Base-by-base conservation (phyloP, 1,140 invertebrate genomes). In the Pogonomyrmex californicus region DNA sequence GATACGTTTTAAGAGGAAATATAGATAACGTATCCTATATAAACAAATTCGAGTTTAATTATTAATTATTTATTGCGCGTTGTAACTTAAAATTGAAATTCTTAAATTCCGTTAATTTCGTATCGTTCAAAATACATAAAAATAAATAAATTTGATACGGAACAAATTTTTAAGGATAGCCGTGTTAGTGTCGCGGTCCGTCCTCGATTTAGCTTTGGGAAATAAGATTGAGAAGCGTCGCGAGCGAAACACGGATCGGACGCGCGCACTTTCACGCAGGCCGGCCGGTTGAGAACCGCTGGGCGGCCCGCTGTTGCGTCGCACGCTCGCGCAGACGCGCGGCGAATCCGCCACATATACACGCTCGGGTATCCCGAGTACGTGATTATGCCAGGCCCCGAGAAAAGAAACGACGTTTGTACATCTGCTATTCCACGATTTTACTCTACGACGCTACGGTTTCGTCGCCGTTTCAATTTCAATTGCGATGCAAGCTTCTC, bases 201-300 rank as follows among this genome's bases (percentile, higher is more conserved):
- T 12, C 12, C 60, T 62, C 33, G 23, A 6, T 83, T 60, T 23
- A 23, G 14, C 12, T 41, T 54, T 23, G 44, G 30, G 12, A 3
- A 38, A 44, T 10, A 41, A 30, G 38, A 77, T 56, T n/a, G 44
- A 65, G 23, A 49, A 65, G 14, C 73, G 14, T 65, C 56, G 56
- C 12, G 23, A 3, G 12, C 44, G 71, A 85, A 14, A 7, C 14
- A 17, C 38, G 49, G 2, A 33, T 66, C 62, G 51, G 63, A 38
- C 33, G 41, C 71, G 86, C 86, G 86, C 81, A 87, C 86, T 87
- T 87, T 87, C 81, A 87, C 86, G 82, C 86, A 85, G 70, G 56
- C 62, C 23, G 58, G 7, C 63, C n/a, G 44, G 68, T 87, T 87
- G 86, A 87, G 81, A 82, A 68, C 81, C 86, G 12, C 86, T 87